A percentile compares a stretch with the other conserved stretches of the same genome.
phyloP scores from a whole-genome alignment of 2,113 vertebrate species.

The Theropithecus gelada region DNA sequence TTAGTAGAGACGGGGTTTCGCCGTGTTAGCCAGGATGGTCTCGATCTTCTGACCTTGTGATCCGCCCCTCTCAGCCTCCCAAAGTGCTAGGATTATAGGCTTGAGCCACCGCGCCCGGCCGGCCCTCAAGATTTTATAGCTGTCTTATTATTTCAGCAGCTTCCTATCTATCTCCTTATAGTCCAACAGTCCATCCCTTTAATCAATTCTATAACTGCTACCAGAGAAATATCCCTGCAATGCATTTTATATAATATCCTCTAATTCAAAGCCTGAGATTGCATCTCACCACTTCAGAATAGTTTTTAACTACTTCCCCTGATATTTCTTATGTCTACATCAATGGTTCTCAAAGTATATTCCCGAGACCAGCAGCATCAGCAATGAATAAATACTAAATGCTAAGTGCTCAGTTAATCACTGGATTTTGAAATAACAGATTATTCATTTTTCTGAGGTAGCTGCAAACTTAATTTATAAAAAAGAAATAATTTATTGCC shows the following conservation, averaged over 20 bases:
- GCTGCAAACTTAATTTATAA: background rate
- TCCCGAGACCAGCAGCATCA: background rate
- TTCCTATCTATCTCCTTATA: background rate
- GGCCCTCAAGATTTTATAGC: background rate
- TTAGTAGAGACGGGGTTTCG: too few relatives aligned
- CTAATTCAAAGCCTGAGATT: background rate
- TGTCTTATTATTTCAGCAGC: background rate
- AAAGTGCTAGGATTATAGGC: too few relatives aligned
- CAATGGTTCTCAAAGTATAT: background rate
- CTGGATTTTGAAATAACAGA: background rate
- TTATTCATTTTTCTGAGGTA: constrained; percentile 11
- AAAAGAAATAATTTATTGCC: background rate
- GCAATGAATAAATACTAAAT: background rate
- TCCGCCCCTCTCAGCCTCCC: too few relatives aligned
- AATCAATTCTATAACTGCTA: background rate
- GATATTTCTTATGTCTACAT: background rate
- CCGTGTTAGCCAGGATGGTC: too few relatives aligned
- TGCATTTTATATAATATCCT: background rate
- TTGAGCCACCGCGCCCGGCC: too few relatives aligned
- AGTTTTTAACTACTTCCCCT: background rate
- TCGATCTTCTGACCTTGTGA: too few relatives aligned
- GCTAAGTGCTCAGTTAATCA: background rate
- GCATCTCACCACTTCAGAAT: background rate
- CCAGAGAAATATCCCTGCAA: background rate
- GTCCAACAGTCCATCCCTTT: background rate